A percentile compares a stretch with the other conserved stretches of the same genome.
Conservation (phyloP, 2,888 invertebrate species). For the Sarcophaga rosellei region DNA sequence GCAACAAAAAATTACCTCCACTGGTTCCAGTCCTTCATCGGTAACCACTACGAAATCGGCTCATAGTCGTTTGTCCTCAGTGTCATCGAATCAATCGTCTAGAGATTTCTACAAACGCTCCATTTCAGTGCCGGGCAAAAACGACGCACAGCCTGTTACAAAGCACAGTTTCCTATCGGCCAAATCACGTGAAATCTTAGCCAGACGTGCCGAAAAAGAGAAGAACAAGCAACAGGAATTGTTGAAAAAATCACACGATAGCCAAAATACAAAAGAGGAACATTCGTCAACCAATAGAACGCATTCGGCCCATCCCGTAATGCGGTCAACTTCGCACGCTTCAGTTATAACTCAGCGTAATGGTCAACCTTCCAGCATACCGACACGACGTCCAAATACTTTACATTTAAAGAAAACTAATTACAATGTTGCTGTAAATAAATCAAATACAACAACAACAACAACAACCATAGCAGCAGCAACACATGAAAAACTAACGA, state of each 20-base stretch:
- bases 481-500: conserved; percentile 32
- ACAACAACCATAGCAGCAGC: conserved; percentile 54
- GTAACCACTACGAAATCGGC: conserved; percentile 80
- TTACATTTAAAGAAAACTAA: conserved; percentile 76
- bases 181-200: conserved; percentile 81
- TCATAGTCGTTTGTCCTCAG: conserved; percentile 79
- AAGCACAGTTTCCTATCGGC: conserved; percentile 80
- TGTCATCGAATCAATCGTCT: conserved; percentile 79
- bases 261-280: conserved; percentile 65
- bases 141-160: conserved; percentile 61
- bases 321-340: conserved; percentile 77
- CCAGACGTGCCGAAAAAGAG: conserved; percentile 79
- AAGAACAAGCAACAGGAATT: conserved; percentile 73
- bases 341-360: conserved; percentile 75
- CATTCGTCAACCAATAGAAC: conserved; percentile 23
- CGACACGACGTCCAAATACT: conserved; percentile 78
- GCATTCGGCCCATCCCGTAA: conserved; percentile 69
- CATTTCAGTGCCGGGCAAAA: conserved; percentile 78
- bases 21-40: conserved; percentile 80
- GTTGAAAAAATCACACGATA: conserved; percentile 66
- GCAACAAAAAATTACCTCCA: conserved; percentile 77
- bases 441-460: conserved; percentile 56
- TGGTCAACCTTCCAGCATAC: conserved; percentile 79
- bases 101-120: conserved; percentile 80
- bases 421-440: conserved; percentile 26